Evolutionary conservation across 2,888 invertebrate genomes (phyloP), one percentile per base, ranked within the genome.

Genomic region (Melikaiella ostensackeni): DNA sequence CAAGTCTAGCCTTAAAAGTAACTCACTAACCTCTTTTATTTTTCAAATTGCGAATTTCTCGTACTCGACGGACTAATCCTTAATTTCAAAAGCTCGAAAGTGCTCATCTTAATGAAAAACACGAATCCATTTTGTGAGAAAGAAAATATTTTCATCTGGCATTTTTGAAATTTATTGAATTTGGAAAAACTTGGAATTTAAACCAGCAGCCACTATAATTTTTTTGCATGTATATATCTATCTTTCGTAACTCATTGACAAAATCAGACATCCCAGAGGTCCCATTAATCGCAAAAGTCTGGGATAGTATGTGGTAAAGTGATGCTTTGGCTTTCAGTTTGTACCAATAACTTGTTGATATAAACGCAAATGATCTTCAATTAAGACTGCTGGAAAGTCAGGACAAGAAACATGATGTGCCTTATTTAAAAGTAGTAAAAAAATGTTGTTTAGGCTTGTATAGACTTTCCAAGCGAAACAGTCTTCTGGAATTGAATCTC

Each of bases 271-370:
- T 4, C 64, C 19, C 16, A 74, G 11, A 13, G 75, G 75, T 38
- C 76, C 76, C 59, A 79, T 74, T 35, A 64, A 19, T 46, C 5
- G 19, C 19, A 76, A 76, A 2, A 79, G 21, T 24, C 75, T 42
- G 33, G n/a, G 7, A 27, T 79, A 79, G 33, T 77, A 74, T 0
- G 33, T 61, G 55, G 30, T 16, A 50, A 77, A 74, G 64, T 79
- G 79, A 63, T 75, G 62, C 30, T 79, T 79, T 21, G 76, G 79
- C 24, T 76, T 76, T 19, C 76, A 19, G 9, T 19, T 46, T 46
- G 0, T 46, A 5, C 42, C 0, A 46, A 19, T 19, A 16, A 46
- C 1, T 1, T 46, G 42, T 19, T 46, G 42, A 46, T 46, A 46
- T 46, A 46, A 46, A 46, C 16, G 16, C 42, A 46, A 46, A 19